A percentile compares a stretch with the other conserved stretches of the same genome.
phyloP scores from a whole-genome alignment of 2,888 invertebrate genomes.

The Stenolophus ochropezus region DNA sequence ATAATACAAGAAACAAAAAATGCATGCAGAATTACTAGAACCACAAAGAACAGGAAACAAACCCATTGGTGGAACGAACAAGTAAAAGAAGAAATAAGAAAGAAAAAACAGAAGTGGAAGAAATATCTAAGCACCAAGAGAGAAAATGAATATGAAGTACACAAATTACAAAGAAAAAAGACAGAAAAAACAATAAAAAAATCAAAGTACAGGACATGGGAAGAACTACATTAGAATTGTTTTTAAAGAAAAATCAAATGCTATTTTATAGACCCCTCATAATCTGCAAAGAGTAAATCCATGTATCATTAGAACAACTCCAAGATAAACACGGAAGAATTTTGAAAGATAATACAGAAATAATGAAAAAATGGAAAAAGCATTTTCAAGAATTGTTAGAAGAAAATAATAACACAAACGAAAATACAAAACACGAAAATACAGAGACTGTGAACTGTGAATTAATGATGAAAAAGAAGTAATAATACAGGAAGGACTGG shows the following conservation, averaged over 20 bases:
- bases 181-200: neutral
- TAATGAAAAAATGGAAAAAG: neutral
- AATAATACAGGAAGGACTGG: neutral
- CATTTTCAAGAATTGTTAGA: neutral
- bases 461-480: neutral
- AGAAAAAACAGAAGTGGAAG: neutral
- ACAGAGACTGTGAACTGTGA: neutral
- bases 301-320: neutral
- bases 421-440: neutral
- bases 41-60: neutral
- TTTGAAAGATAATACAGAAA: neutral
- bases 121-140: neutral
- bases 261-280: neutral
- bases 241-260: neutral
- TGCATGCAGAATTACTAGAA: neutral
- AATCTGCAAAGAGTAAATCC: neutral
- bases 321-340: neutral
- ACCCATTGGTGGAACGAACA: slow-evolving; percentile 34
- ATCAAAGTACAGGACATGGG: slow-evolving; percentile 8
- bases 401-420: neutral
- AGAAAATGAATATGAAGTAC: neutral
- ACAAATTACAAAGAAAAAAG: neutral
- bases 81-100: slow-evolving; percentile 26
- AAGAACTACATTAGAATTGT: neutral
- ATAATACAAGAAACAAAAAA: slow-evolving; percentile 17